Base-by-base conservation (phyloP, 2,113 vertebrate species). In the Hyperoodon ampullatus region DNA sequence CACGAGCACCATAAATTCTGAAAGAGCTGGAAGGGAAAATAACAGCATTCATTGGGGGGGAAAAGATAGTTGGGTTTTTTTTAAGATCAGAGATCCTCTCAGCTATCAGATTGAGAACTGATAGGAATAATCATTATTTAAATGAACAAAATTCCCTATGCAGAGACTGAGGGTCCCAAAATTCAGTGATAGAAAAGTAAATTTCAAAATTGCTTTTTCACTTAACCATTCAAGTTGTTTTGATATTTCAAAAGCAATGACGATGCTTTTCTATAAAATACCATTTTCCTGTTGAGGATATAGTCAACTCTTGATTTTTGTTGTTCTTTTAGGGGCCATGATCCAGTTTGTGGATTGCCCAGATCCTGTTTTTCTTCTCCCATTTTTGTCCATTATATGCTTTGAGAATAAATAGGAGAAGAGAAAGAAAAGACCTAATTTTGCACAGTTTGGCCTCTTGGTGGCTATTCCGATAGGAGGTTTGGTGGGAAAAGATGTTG, bases 231-330 rank as follows among this genome's bases (percentile, higher is more conserved):
- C 68, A 55, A 91, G 13, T 66, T 96, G 39, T 90, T 96, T 80
- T 58, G 42, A 75, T 35, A 47, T 71, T 77, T 70, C 24, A 72
- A 90, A 96, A 85, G 90, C 90, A 93, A 24, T 18, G 30, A 47
- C 4, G 18, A 24, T 72, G 82, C 87, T 89, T 96, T 92, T 60
- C 85, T 89, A 18, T 93, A 70, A 81, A 78, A 87, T 1, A 42
- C 74, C 85, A 50, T 95, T 96, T 95, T 58, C 92, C 85, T 91
- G 47, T 94, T 66, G 86, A 66, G 94, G 93, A 94, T 92, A 90
- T 93, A 96, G 95, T 97, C 88, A 96, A 95, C 95, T 98, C 97
- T 97, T 97, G 96, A 89, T 95, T 96, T 89, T 94, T 66, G 5
- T 55, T 71, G 39, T 44, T 89, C 58, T 55, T 87, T 65, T 86